Evolutionary conservation across 2,888 invertebrate species (phyloP).

Genomic region (Heliconius erato): DNA sequence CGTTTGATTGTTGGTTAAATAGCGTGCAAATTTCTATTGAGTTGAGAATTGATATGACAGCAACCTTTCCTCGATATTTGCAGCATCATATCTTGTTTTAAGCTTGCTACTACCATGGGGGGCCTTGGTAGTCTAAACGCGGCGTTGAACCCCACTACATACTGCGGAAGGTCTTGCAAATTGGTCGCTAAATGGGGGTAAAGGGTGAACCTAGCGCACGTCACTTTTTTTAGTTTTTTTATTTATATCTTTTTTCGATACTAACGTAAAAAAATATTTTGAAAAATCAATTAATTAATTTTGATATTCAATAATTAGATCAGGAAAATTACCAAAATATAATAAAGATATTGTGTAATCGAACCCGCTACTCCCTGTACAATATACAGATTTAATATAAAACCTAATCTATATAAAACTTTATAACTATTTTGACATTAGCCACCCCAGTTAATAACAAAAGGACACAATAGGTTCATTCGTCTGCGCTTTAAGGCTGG

Average conservation of each 20-base stretch:
- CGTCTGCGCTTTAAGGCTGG: not conserved
- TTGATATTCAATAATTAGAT: too few relatives aligned
- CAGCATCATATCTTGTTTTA: not conserved
- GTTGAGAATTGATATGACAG: not conserved
- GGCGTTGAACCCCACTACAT: not conserved
- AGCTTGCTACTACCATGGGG: too few relatives aligned
- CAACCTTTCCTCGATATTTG: not conserved
- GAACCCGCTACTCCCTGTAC: too few relatives aligned
- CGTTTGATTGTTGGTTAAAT: conserved; percentile 66
- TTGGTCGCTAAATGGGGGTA: too few relatives aligned
- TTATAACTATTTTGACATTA: not conserved
- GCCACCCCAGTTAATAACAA: not conserved
- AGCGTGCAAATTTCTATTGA: conserved; percentile 57
- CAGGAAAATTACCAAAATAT: too few relatives aligned
- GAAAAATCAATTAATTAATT: too few relatives aligned
- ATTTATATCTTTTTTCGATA: too few relatives aligned
- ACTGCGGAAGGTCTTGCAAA: not conserved
- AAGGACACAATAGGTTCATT: not conserved
- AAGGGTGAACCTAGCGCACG: not conserved
- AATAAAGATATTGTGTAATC: too few relatives aligned
- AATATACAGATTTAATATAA: too few relatives aligned
- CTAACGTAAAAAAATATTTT: too few relatives aligned
- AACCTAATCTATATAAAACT: too few relatives aligned
- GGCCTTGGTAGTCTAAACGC: not conserved
- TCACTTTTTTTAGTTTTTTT: not conserved